phyloP scores from a whole-genome alignment of 2,888 invertebrate species.

The Tigriopus californicus region DNA sequence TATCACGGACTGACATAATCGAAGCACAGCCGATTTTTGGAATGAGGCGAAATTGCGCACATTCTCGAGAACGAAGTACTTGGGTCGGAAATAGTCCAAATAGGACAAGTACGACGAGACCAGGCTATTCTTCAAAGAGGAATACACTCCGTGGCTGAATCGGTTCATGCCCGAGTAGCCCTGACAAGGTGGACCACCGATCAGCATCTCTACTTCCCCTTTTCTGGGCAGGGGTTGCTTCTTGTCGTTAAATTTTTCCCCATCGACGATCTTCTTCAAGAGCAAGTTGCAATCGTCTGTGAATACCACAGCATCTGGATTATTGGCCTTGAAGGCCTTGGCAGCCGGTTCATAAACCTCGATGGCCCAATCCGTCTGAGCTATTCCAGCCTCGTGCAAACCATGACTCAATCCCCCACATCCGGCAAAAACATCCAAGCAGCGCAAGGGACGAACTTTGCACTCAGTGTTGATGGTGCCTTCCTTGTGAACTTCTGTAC shows the following conservation, averaged over 20 bases:
- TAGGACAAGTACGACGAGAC: constrained; percentile 61
- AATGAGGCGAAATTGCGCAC: constrained; percentile 68
- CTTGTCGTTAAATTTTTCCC: constrained; percentile 31
- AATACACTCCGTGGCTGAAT: constrained; percentile 36
- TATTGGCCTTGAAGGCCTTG: constrained; percentile 55
- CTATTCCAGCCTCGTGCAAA: constrained; percentile 39
- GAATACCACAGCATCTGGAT: constrained; percentile 50
- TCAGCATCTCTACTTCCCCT: constrained; percentile 60
- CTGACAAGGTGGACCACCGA: constrained; percentile 73
- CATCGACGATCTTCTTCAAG: constrained; percentile 45
- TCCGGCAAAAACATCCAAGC: constrained; percentile 65
- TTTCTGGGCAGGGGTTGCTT: constrained; percentile 42
- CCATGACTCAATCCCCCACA: constrained; percentile 54
- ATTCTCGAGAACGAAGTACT: constrained; percentile 64
- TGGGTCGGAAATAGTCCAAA: constrained; percentile 65
- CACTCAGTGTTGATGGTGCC: constrained; percentile 23
- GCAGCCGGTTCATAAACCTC: constrained; percentile 59
- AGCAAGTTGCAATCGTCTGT: constrained; percentile 61
- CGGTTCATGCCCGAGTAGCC: constrained; percentile 75
- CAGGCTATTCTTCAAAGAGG: constrained; percentile 42
- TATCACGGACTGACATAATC: constrained; percentile 52
- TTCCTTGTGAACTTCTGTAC: constrained; percentile 21
- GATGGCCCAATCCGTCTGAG: constrained; percentile 57
- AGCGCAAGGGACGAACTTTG: constrained; percentile 35
- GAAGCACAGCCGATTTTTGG: constrained; percentile 58